phyloP scores from a whole-genome alignment of 64 coral and sea anemone species.

The Acropora tenuis region DNA sequence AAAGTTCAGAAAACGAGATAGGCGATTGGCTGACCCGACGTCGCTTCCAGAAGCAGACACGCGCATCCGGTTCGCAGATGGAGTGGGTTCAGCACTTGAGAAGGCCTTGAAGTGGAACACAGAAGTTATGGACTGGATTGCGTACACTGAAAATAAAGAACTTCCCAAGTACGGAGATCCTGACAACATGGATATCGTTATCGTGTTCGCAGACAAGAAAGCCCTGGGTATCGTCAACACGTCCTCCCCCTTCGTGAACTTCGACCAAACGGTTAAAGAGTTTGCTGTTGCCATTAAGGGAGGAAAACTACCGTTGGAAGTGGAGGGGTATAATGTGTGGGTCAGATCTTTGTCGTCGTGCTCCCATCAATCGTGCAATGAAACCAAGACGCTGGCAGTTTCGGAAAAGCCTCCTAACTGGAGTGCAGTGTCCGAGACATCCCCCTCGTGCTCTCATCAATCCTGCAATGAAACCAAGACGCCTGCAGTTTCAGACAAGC shows the following conservation, averaged over 20 bases:
- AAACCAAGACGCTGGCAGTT: not conserved
- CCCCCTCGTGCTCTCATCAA: too few relatives aligned
- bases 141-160: not conserved
- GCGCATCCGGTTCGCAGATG: constrained; percentile 21
- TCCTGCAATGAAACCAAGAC: too few relatives aligned
- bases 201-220: constrained; percentile 44
- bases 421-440: too few relatives aligned
- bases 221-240: not conserved
- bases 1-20: not conserved
- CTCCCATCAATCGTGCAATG: constrained; percentile 18
- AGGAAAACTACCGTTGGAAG: constrained; percentile 7
- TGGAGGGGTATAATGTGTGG: constrained; percentile 54
- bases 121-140: constrained; percentile 46
- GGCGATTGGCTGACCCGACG: not conserved
- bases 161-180: not conserved
- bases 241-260: not conserved
- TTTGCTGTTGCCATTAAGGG: constrained; percentile 45
- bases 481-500: too few relatives aligned
- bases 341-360: constrained; percentile 36
- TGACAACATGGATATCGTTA: not conserved
- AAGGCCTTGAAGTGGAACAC: constrained; percentile 25
- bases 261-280: constrained; percentile 22
- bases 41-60: constrained; percentile 21
- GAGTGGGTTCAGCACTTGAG: constrained; percentile 15
- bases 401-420: constrained; percentile 2